Base-by-base conservation (phyloP, 2,113 vertebrate species). In the Puntigrus tetrazona region DNA sequence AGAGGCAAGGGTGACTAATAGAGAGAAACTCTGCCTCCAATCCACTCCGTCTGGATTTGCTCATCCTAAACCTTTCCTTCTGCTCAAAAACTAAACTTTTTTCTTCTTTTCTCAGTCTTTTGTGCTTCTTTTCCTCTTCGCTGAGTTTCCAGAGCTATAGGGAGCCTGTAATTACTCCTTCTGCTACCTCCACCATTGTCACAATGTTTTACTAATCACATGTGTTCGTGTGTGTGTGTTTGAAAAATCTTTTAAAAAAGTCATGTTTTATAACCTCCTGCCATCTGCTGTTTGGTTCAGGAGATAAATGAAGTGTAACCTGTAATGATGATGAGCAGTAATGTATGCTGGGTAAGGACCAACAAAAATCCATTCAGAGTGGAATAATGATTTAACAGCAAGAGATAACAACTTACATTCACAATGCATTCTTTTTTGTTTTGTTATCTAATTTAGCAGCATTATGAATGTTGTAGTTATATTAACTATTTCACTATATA, bases 151-250 rank as follows among this genome's bases (percentile, higher is more conserved):
- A 57, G 84, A 82, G 73, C 73, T 57, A 36, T 18, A 47, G 80
- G 36, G 78, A 36, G 72, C 20, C 84, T 59, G 57, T 84, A 84
- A 85, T 82, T 85, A 74, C 84, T 52, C 86, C 84, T 86, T 86
- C 81, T 86, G 86, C 84, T 83, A 61, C 63, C 55, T 65, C 22
- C 78, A 87, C 11, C 76, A 78, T 59, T 70, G 10, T 36, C 77
- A 38, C 41, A 76, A 43, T 38, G 43, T 83, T 61, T 82, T 85
- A 50, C 29, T 65, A 20, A 72, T 50, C 69, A 75, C 74, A 77
- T 52, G 2, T 16, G 25, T 0, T 9, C 1, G n/a, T 11, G 57
- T 67, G 63, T 20, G 11, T 63, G 11, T 41, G 29, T 29, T 25
- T 31, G 3, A 67, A 36, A 67, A 67, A 18, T 52, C 52, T 57